Evolutionary conservation across 2,113 vertebrate species (phyloP).

Genomic region (Pelmatolapia mariae): DNA sequence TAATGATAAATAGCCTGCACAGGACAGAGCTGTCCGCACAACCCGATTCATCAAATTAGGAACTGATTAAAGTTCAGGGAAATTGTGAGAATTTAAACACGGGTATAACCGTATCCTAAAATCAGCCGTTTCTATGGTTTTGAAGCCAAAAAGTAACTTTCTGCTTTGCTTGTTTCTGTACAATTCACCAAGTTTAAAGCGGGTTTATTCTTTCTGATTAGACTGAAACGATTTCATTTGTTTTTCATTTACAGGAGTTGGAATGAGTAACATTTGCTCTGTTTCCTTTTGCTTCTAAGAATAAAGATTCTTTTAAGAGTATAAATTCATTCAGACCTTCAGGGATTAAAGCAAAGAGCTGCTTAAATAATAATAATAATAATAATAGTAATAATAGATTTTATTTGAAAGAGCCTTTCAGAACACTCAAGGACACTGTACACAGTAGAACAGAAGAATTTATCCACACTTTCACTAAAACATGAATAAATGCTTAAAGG

Average conservation of each 20-base stretch:
- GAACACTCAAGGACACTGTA: background rate
- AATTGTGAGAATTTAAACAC: background rate
- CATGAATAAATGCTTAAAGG: background rate
- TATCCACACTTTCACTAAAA: background rate
- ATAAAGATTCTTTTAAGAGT: background rate
- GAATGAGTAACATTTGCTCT: background rate
- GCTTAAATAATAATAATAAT: background rate
- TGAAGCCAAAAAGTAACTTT: background rate
- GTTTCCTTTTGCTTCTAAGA: background rate
- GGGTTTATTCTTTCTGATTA: fast-evolving
- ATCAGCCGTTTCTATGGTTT: background rate
- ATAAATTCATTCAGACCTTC: background rate
- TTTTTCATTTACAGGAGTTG: background rate
- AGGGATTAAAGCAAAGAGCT: background rate
- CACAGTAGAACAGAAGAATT: background rate
- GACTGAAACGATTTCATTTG: background rate
- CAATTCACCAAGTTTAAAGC: background rate
- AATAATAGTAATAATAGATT: background rate
- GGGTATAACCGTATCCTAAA: background rate
- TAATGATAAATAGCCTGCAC: background rate
- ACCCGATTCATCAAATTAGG: background rate
- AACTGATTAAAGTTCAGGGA: background rate
- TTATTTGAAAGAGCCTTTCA: background rate
- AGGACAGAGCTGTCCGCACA: background rate
- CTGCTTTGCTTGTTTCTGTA: background rate